These are phyloP conservation scores for Arge pagana DNA, from an alignment of 2,888 invertebrate species.

Conservation along the genomic window DNA sequence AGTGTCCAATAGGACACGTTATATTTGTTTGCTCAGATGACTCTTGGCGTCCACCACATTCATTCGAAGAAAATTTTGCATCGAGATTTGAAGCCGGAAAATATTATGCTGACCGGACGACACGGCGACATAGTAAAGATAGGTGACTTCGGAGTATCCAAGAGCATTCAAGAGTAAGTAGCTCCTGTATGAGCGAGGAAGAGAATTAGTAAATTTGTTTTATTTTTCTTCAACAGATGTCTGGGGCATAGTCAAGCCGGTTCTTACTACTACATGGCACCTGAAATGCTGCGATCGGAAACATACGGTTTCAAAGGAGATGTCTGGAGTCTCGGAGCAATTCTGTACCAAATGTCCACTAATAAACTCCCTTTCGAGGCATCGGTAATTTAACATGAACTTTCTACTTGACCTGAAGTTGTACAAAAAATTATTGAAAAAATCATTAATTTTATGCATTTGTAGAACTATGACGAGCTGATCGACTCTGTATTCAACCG, in stretches of 20 bases:
- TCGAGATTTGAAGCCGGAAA: slow-evolving; percentile 83
- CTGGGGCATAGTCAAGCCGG: slow-evolving; percentile 45
- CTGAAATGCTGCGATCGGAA: slow-evolving; percentile 79
- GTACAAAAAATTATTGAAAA: not conserved
- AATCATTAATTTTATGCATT: not conserved
- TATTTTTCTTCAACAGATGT: not conserved
- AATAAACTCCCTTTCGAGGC: slow-evolving; percentile 46
- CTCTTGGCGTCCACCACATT: slow-evolving; percentile 79
- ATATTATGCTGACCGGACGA: slow-evolving; percentile 76
- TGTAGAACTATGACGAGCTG: slow-evolving; percentile 38
- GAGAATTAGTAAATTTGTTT: not conserved
- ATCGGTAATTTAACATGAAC: slow-evolving; percentile 29
- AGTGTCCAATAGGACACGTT: slow-evolving; percentile 46
- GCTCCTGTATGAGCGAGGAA: slow-evolving; percentile 11
- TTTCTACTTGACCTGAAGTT: not conserved
- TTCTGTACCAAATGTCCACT: slow-evolving; percentile 73
- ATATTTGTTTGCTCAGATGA: slow-evolving; percentile 69
- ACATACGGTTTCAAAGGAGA: slow-evolving; percentile 81
- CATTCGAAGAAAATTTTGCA: slow-evolving; percentile 80
- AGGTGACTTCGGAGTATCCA: slow-evolving; percentile 85
- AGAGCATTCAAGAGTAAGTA: slow-evolving; percentile 58
- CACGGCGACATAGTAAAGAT: slow-evolving; percentile 74
- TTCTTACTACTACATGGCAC: slow-evolving; percentile 74
- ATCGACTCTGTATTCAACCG: slow-evolving; percentile 32
- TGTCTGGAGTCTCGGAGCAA: slow-evolving; percentile 85